Evolutionary conservation across 2,888 invertebrate species (phyloP).

Genomic region (Pardosa pseudoannulata): DNA sequence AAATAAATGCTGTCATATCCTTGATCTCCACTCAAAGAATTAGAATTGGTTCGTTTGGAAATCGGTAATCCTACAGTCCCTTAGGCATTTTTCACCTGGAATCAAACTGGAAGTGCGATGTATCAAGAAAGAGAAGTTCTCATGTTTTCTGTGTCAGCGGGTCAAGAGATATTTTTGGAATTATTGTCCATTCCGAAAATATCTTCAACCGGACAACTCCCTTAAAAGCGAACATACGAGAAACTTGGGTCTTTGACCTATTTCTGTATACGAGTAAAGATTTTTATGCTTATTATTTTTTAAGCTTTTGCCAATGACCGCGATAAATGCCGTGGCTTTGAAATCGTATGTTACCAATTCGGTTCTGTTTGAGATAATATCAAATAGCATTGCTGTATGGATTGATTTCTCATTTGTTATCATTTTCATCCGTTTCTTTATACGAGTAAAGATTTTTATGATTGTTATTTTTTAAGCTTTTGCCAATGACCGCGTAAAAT

Average conservation of each 20-base stretch:
- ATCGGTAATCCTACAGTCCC: too few relatives aligned
- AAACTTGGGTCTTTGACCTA: constrained; percentile 28
- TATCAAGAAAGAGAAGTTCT: neutral
- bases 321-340: constrained; percentile 16
- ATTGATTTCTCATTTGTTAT: neutral
- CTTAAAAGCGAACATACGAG: neutral
- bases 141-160: constrained; percentile 20
- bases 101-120: neutral
- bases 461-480: neutral
- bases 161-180: constrained; percentile 27
- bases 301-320: neutral
- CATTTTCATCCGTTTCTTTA: neutral
- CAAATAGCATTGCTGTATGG: neutral
- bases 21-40: too few relatives aligned
- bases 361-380: neutral
- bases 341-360: neutral
- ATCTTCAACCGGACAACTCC: neutral
- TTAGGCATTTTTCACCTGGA: neutral
- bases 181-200: constrained; percentile 27
- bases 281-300: neutral
- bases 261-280: neutral
- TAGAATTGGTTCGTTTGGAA: too few relatives aligned
- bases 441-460: neutral
- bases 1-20: too few relatives aligned
- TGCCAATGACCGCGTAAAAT: constrained; percentile 7